Evolutionary conservation across 2,888 invertebrate species (phyloP), one percentile per base, ranked within the genome.

Genomic region (Drosophila prolongata): DNA sequence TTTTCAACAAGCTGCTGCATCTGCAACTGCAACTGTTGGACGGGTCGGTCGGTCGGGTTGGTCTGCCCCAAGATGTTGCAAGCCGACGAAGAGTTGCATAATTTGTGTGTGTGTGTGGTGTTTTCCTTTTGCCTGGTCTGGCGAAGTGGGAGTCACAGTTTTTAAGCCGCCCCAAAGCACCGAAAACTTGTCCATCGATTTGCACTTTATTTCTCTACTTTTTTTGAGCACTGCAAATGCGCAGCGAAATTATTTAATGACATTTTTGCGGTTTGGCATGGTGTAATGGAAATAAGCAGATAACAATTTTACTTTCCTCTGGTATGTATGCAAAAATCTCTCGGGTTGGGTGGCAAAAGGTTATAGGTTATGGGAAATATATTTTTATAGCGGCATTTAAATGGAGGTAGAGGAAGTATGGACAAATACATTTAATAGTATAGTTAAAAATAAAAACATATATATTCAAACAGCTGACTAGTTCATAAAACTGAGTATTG

Each of bases 1-100:
- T 72, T 68, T 59, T 14, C 56, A 71, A 62, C 56, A 57, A 47
- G 53, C 64, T 14, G 61, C 13, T 24, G 62, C 38, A 46, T 52
- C 65, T 35, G 66, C 67, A 66, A 47, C 73, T 72, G 62, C 69
- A 70, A 47, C 44, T 74, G 68, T 27, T 60, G 64, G 60, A 52
- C 54, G 53, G 44, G 67, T 64, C 54, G 77, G 66, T 52, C 71
- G n/a, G n/a, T n/a, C 54, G 53, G 44, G 67, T 64, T 57, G 77
- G 66, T 52, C 71, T 67, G 62, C 61, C 80, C 38, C 49, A 69
- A 86, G 83, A 87, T 85, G 86, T 87, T 87, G 85, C 85, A 85
- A 87, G 85, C 70, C 64, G 38, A 47, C 52, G 43, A 47, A 58
- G 53, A 65, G 83, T 83, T 83, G 83, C 83, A 83, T 83, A 83